phyloP scores from a whole-genome alignment of 2,797 vertebrate genomes.

The Syngnathus rostellatus region DNA sequence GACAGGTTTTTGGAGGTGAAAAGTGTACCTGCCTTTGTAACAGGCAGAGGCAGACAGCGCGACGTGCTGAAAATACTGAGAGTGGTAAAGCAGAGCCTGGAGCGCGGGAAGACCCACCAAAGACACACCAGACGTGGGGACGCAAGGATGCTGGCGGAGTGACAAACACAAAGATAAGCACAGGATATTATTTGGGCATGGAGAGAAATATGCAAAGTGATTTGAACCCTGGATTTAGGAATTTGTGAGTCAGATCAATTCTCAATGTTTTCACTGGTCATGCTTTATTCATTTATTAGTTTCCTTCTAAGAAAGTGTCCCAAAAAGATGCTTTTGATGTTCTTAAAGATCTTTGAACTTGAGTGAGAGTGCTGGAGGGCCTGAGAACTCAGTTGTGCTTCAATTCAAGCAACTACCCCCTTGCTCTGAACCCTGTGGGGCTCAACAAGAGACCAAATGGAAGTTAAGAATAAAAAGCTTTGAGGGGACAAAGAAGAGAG shows the following conservation, averaged over 20 bases:
- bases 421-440: constrained; percentile 20
- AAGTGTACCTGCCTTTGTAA: constrained; percentile 74
- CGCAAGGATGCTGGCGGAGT: constrained; percentile 76
- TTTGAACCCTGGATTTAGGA: too few relatives aligned
- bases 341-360: constrained; percentile 19
- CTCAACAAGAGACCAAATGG: constrained; percentile 24
- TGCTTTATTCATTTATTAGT: constrained; percentile 1
- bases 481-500: not conserved
- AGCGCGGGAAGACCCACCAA: constrained; percentile 83
- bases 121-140: constrained; percentile 82
- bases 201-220: too few relatives aligned
- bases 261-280: not conserved
- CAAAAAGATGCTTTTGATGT: constrained; percentile 21
- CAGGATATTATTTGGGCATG: too few relatives aligned
- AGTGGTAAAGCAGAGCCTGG: constrained; percentile 83
- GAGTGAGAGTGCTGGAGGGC: constrained; percentile 15
- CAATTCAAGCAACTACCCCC: constrained; percentile 6
- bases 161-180: constrained; percentile 1
- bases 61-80: constrained; percentile 85
- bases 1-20: constrained; percentile 51
- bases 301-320: not conserved
- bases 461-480: constrained; percentile 11
- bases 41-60: constrained; percentile 73
- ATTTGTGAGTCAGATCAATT: not conserved
- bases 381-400: constrained; percentile 8